Percentiles rank a stretch among this genome's conserved stretches.
These are phyloP conservation scores for Trochalopteron elliotii DNA, from an alignment of 2,113 vertebrate genomes.

Conservation along the genomic window DNA sequence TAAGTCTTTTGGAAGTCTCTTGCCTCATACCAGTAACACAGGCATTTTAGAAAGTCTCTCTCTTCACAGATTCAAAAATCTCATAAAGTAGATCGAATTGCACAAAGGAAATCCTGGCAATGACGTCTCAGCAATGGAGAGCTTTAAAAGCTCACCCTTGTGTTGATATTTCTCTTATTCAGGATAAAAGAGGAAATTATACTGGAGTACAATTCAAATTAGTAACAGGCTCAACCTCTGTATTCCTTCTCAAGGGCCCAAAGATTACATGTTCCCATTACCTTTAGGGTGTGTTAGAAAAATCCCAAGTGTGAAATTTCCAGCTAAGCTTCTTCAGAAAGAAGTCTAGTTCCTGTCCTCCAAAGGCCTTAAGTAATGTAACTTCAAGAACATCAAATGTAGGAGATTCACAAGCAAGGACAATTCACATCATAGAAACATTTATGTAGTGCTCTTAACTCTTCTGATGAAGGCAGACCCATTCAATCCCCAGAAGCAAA, in stretches of 20 bases:
- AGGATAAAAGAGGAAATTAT: neutral
- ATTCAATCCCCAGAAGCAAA: neutral
- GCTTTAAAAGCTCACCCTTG: neutral
- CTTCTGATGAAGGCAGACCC: neutral
- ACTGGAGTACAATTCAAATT: neutral
- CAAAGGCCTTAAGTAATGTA: neutral
- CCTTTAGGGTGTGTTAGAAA: neutral
- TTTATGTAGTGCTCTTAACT: neutral
- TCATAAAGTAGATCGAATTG: neutral
- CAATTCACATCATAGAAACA: neutral
- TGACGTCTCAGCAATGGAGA: neutral
- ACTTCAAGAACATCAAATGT: neutral
- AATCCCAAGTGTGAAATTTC: neutral
- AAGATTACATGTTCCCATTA: neutral
- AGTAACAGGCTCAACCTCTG: neutral
- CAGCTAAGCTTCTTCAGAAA: neutral
- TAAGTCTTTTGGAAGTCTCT: neutral
- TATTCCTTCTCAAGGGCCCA: neutral
- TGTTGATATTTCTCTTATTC: neutral
- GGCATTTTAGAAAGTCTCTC: neutral
- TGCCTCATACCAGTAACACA: neutral
- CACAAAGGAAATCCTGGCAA: neutral
- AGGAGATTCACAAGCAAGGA: neutral
- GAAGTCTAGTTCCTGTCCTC: neutral
- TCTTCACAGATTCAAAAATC: neutral